phyloP scores from a whole-genome alignment of 2,797 vertebrate genomes.

The Meda fulgida region DNA sequence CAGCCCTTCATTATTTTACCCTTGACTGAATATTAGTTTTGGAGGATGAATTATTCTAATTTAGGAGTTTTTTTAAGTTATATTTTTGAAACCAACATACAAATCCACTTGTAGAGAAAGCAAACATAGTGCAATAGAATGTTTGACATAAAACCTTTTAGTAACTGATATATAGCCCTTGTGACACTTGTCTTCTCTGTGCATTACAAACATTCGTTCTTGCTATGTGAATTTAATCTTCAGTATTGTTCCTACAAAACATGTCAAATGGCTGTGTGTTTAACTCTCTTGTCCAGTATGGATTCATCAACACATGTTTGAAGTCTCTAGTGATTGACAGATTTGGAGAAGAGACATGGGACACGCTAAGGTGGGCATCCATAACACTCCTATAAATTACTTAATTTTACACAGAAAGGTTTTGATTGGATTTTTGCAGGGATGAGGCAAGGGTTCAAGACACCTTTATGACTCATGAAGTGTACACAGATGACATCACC shows the following conservation, averaged over 20 bases:
- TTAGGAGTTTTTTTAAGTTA: not conserved
- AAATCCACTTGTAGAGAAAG: not conserved
- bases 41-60: not conserved
- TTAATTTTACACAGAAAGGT: not conserved
- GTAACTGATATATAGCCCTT: too few species aligned
- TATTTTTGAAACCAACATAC: not conserved
- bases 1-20: not conserved
- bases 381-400: not conserved
- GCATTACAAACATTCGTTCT: not conserved
- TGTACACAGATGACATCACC: slow-evolving; percentile 82
- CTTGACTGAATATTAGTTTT: not conserved
- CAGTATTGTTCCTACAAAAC: not conserved
- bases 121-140: not conserved
- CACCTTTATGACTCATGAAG: slow-evolving; percentile 81
- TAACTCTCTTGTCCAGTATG: slow-evolving; percentile 69
- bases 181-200: not conserved
- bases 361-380: slow-evolving; percentile 76
- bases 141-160: not conserved
- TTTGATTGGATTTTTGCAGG: slow-evolving; percentile 59
- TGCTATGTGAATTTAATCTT: not conserved
- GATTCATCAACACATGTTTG: slow-evolving; percentile 80
- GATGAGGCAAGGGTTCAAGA: slow-evolving; percentile 76
- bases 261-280: not conserved
- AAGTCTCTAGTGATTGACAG: slow-evolving; percentile 80
- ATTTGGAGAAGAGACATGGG: slow-evolving; percentile 78